These are phyloP conservation scores for Coecobrya sp. DNA, from an alignment of 2,888 invertebrate species.

Conservation along the genomic window DNA sequence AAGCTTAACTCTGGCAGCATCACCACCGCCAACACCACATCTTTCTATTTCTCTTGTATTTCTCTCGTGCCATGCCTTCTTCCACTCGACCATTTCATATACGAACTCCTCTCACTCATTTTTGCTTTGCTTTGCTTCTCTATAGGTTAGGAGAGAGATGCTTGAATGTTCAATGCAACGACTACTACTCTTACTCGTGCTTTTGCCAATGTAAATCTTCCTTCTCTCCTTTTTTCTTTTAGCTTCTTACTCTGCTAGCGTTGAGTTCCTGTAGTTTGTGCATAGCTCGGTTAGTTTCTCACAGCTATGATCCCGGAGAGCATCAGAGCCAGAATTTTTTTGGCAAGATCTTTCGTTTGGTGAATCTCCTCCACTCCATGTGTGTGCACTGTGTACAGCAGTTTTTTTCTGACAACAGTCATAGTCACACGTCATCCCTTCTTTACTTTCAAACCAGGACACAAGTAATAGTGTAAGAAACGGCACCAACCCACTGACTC, in stretches of 20 bases:
- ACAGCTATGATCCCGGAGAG: conserved; percentile 83
- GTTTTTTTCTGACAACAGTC: conserved; percentile 51
- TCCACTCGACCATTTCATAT: conserved; percentile 39
- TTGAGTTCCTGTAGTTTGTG: conserved; percentile 74
- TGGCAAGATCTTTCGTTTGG: conserved; percentile 70
- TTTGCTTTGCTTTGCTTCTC: conserved; percentile 12
- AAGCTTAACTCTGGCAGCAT: conserved; percentile 67
- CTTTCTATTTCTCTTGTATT: neutral
- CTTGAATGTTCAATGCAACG: conserved; percentile 26
- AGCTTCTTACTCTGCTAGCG: conserved; percentile 57
- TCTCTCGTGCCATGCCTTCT: conserved; percentile 28
- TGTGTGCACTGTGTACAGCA: conserved; percentile 34
- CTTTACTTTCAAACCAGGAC: conserved; percentile 58
- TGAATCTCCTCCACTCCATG: conserved; percentile 63
- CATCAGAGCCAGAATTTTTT: conserved; percentile 77
- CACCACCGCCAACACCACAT: conserved; percentile 53
- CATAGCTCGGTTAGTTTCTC: conserved; percentile 81
- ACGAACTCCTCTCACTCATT: conserved; percentile 45
- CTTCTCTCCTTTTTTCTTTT: conserved; percentile 48
- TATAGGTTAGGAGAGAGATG: conserved; percentile 19
- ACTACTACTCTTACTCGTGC: neutral
- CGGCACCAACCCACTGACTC: conserved; percentile 46
- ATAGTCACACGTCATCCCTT: conserved; percentile 61
- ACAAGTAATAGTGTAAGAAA: conserved; percentile 58
- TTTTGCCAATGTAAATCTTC: conserved; percentile 2